Conservation (phyloP, 2,888 invertebrate species). For the Leptothorax acervorum region DNA sequence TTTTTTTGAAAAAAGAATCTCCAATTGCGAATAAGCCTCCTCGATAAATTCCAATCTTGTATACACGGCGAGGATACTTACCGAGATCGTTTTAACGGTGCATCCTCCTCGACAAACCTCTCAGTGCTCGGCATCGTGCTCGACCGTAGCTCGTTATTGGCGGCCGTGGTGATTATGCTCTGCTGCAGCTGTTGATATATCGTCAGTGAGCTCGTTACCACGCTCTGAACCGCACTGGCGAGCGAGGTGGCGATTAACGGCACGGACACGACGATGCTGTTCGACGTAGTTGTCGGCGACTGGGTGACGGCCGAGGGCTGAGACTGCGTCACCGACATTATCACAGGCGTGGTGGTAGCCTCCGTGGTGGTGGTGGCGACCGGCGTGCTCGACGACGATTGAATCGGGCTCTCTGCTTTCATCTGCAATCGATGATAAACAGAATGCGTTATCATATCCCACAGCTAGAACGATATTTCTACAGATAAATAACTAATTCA, state of each 20-base stretch:
- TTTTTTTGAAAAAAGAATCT: not conserved
- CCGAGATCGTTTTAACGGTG: conserved; percentile 87
- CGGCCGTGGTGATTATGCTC: conserved; percentile 79
- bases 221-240: conserved; percentile 78
- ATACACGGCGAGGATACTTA: conserved; percentile 76
- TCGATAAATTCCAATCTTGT: not conserved
- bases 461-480: not conserved
- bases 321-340: conserved; percentile 82
- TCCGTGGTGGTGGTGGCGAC: conserved; percentile 71
- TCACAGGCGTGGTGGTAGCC: conserved; percentile 81
- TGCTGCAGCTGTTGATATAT: conserved; percentile 84
- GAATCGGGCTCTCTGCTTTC: conserved; percentile 80
- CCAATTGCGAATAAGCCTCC: not conserved
- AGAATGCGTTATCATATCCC: not conserved
- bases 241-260: conserved; percentile 87
- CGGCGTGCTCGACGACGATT: conserved; percentile 74
- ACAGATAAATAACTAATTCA: not conserved
- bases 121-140: conserved; percentile 84
- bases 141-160: conserved; percentile 73
- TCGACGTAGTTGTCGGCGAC: conserved; percentile 83
- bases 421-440: conserved; percentile 70
- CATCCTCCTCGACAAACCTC: conserved; percentile 84
- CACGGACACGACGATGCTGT: conserved; percentile 89
- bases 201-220: conserved; percentile 81
- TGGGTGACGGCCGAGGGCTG: conserved; percentile 78